A percentile compares a stretch with the other conserved stretches of the same genome.
Evolutionary conservation across 1,140 invertebrate species (phyloP).

Genomic region (Zaprionus taronus): DNA sequence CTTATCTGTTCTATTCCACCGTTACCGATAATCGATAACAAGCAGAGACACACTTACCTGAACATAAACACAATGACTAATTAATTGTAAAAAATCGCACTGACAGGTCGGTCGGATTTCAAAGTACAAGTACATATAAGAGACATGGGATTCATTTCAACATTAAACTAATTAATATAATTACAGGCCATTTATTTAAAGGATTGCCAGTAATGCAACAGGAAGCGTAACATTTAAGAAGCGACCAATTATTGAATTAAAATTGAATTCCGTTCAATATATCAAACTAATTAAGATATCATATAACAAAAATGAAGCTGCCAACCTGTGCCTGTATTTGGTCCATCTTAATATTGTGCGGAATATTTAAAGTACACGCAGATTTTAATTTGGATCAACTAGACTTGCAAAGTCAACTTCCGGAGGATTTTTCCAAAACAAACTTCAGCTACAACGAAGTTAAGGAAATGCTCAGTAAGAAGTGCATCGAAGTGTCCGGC

Average conservation of each 20-base stretch:
- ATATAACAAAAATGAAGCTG: conserved; percentile 34
- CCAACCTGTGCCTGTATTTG: conserved; percentile 16
- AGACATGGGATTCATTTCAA: conserved; percentile 6
- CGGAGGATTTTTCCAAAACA: conserved; percentile 41
- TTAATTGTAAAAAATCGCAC: conserved; percentile 37
- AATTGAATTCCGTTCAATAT: conserved; percentile 7
- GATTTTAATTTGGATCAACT: conserved; percentile 62
- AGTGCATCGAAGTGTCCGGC: conserved; percentile 74
- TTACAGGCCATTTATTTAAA: conserved; percentile 18
- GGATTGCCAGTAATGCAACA: neutral
- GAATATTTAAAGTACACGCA: conserved; percentile 22
- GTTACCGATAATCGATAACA: conserved; percentile 36
- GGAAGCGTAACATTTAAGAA: conserved; percentile 13
- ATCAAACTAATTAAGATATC: conserved; percentile 13
- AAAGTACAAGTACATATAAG: conserved; percentile 34
- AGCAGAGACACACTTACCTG: neutral
- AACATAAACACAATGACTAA: conserved; percentile 54
- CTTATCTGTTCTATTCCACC: conserved; percentile 33
- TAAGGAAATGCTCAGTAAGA: conserved; percentile 64
- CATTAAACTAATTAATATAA: conserved; percentile 17
- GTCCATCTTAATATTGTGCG: conserved; percentile 25
- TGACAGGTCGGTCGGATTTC: conserved; percentile 27
- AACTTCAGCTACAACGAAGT: conserved; percentile 50
- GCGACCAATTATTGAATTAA: neutral
- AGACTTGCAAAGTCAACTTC: conserved; percentile 58